Evolutionary conservation across 2,888 invertebrate genomes (phyloP), one percentile per base, ranked within the genome.

Genomic region (Elysia crispata): DNA sequence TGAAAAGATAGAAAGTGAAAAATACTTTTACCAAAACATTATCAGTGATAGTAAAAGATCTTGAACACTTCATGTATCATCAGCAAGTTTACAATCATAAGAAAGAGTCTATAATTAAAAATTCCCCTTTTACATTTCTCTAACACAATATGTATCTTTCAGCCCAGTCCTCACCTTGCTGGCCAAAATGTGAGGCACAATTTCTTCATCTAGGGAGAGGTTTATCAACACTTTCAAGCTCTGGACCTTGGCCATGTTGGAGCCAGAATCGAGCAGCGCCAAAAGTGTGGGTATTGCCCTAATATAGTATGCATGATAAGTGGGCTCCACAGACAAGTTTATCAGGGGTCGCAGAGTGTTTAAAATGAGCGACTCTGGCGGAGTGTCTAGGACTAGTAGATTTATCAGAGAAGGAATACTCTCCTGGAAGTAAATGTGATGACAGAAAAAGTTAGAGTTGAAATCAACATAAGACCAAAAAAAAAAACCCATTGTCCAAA

Each of bases 181-280:
- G 81, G 94, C 94, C 72, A 94, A 90, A 57, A 94, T 90, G 86
- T 93, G 93, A 11, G 94, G 94, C 69, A 94, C 93, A 93, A 94
- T 93, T 81, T 93, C 93, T 82, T 93, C 92, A 89, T 94, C 94
- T 82, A 94, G 93, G 15, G 94, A 94, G 6, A 94, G 90, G 88
- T 94, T 94, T 77, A 94, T 94, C 64, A 94, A 92, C 49, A 94
- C 91, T 85, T 94, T 93, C 28, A 94, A 90, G 1, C 94, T 92
- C 86, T 94, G 94, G 25, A 94, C 89, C 83, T 92, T 92, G 28
- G 93, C 89, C 74, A 90, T 91, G 23, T 81, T 75, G 11, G 77
- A 77, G 20, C 89, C 90, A 69, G 88, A 89, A 83, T 93, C 93
- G 50, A 94, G 89, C 28, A 93, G 87, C 30, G 90, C 87, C 85